Evolutionary conservation across 2,113 vertebrate species (phyloP), one percentile per base, ranked within the genome.

Genomic region (Rhynchomys soricoides): DNA sequence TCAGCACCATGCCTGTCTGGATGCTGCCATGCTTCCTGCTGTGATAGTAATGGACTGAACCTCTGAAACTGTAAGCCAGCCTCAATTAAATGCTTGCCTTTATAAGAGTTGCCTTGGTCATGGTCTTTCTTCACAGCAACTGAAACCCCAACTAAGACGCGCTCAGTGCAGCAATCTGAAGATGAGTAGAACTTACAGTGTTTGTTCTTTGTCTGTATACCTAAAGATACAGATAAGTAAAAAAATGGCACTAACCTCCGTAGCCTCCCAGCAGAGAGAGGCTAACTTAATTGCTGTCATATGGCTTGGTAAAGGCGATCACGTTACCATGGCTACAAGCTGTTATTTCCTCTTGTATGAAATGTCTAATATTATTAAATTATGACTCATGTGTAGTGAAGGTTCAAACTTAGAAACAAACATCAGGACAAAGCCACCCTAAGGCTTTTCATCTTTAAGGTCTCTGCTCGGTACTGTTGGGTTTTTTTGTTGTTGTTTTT

Each of bases 301-400:
- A 97, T 93, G 96, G 97, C 97, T 96, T 98, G 96, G 98, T 96
- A 97, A 97, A 98, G 90, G 90, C 57, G 96, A 96, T 90, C 92
- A 88, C 96, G 97, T 98, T 98, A 86, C 98, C 96, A 98, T 98
- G 97, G 98, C 96, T 98, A 98, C 93, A 87, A 96, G 95, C 97
- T 97, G 96, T 95, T 98, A 98, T 96, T 98, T 97, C 97, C 17
- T 98, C 98, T 97, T 96, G 96, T 96, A 96, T 97, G 96, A 98
- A 95, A 97, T 89, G 74, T 97, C 96, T 95, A 95, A 96, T 87
- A 97, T 97, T 91, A 95, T 98, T 97, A 98, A 98, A 98, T 92
- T 96, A 93, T 98, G 98, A 97, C 93, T 97, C 90, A 97, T 15
- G 71, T 55, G 93, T 95, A 95, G 94, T 83, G 57, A 13, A 90